Percentiles rank a stretch among this genome's conserved stretches.
These are phyloP conservation scores for Polyommatus icarus DNA, from an alignment of 2,888 invertebrate genomes.

Conservation along the genomic window DNA sequence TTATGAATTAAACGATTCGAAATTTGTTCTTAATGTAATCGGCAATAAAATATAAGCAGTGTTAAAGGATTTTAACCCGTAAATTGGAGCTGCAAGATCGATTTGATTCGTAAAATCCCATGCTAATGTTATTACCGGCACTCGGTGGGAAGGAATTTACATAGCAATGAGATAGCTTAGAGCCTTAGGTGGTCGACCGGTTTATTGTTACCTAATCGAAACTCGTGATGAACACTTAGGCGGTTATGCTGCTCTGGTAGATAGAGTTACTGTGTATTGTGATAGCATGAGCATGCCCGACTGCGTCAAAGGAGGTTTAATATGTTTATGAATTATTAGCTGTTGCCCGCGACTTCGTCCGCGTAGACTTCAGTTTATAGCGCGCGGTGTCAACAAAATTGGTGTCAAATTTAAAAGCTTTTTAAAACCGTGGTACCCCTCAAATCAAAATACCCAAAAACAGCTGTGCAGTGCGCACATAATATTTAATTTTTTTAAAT, in stretches of 20 bases:
- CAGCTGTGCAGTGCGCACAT: too few species aligned
- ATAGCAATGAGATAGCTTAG: conserved; percentile 42
- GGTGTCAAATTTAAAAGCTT: too few species aligned
- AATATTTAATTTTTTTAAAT: too few species aligned
- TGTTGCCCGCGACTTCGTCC: too few species aligned
- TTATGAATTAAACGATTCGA: not conserved
- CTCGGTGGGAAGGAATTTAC: conserved; percentile 40
- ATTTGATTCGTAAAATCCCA: conserved; percentile 32
- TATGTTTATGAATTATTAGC: not conserved
- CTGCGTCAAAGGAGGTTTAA: not conserved
- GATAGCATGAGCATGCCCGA: not conserved
- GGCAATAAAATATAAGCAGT: conserved; percentile 30
- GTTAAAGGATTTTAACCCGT: not conserved
- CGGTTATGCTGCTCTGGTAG: conserved; percentile 1
- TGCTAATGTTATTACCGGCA: conserved; percentile 28
- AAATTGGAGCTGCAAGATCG: conserved; percentile 2
- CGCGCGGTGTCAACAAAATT: too few species aligned
- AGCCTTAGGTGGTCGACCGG: conserved; percentile 33
- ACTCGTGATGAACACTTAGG: not conserved
- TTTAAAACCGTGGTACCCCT: too few species aligned
- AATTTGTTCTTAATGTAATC: conserved; percentile 32
- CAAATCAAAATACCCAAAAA: too few species aligned
- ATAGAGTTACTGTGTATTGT: not conserved
- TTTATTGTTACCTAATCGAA: conserved; percentile 18
- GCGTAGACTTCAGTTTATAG: too few species aligned